A percentile compares a stretch with the other conserved stretches of the same genome.
phyloP scores from a whole-genome alignment of 92 coral and sea anemone species.

The Palythoa caribaeorum region DNA sequence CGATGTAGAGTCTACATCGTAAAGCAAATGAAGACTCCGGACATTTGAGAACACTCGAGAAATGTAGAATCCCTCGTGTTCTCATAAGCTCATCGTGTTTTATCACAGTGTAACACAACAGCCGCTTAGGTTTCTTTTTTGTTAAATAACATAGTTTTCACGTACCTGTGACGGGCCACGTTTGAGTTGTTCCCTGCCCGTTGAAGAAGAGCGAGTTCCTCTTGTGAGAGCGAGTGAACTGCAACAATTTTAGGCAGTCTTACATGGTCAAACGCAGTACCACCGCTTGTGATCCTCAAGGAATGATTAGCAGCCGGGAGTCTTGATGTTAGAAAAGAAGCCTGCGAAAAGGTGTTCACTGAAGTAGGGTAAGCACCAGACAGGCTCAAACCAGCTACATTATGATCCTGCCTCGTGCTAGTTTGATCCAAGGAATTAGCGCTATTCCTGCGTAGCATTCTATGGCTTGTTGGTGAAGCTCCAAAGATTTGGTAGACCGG shows the following conservation, averaged over 20 bases:
- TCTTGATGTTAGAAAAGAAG: background rate
- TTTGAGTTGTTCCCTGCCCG: background rate
- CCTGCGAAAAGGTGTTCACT: background rate
- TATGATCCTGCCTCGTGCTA: background rate
- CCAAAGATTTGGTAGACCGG: background rate
- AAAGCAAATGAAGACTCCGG: too few species aligned
- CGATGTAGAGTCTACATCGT: background rate
- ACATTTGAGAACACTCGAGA: too few species aligned
- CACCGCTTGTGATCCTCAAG: background rate
- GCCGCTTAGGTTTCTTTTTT: background rate
- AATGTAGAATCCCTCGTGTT: too few species aligned
- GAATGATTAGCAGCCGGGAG: background rate
- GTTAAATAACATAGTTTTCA: background rate
- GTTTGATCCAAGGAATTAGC: background rate
- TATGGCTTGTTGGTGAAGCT: background rate
- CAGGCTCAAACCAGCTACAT: background rate
- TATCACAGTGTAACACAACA: background rate
- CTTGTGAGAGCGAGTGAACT: constrained; percentile 45
- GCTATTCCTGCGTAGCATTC: background rate
- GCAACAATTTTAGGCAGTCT: constrained; percentile 29
- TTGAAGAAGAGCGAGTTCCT: constrained; percentile 1
- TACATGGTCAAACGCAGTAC: constrained; percentile 36
- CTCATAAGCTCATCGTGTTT: too few species aligned
- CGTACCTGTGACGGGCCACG: constrained; percentile 25
- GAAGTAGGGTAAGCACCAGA: constrained; percentile 15